Evolutionary conservation across 2,113 vertebrate genomes (phyloP), one percentile per base, ranked within the genome.

Genomic region (Labeo catla): DNA sequence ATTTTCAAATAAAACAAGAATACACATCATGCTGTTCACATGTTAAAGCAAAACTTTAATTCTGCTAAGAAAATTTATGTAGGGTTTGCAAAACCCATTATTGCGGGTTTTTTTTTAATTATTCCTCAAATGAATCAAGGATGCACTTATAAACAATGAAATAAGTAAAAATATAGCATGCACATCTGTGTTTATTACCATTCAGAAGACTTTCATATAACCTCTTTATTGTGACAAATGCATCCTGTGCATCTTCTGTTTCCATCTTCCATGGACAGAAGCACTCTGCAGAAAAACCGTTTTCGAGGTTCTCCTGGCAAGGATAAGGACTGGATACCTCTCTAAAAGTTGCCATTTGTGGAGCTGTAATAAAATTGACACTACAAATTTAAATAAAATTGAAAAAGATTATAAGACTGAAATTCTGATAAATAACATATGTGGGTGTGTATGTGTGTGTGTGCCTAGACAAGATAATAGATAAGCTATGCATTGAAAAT

Each of bases 301-400:
- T 74, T 7, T n/a, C n/a, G 10, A 49, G 72, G 72, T 74, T 47
- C 43, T 74, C 72, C 43, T 74, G 72, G 21, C 72, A 49, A 74
- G 72, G 43, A 74, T 21, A 23, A 74, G 4, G 43, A 74, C 21
- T 47, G 72, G 72, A 43, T n/a, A 74, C 43, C 43, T 74, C 9
- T 74, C 43, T 45, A 73, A 73, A 73, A 73, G 43, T 3, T 74
- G 4, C 72, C 43, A 74, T 8, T 47, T 74, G 43, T 47, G 72
- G 72, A 47, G 9, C 72, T 74, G 39, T 19, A 74, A 47, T 23
- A 12, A 47, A 12, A 45, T 47, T 74, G 43, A 74, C 19, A 47
- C 19, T 9, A 49, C 11, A 50, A 50, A 50, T 12, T 11, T 50
- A 50, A 50, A 50, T 50, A 50, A 50, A 50, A 50, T 50, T 50